Conservation (phyloP, 2,113 vertebrate genomes). For the Aegotheles bennettii region DNA sequence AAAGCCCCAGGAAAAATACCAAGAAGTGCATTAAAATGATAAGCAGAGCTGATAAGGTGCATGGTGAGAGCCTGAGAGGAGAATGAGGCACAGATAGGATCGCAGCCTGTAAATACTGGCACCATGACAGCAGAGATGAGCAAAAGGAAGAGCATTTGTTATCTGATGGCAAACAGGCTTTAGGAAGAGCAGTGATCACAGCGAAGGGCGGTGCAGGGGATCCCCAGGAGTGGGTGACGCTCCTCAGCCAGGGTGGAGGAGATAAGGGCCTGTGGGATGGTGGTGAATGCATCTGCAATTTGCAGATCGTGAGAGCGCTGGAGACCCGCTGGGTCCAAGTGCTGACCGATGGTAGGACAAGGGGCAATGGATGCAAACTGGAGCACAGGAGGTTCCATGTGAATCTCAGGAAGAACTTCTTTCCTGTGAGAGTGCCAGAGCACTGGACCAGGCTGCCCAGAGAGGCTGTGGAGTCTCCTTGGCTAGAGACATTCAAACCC, state of each 20-base stretch:
- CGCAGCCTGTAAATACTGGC: background rate
- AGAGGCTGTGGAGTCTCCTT: no score
- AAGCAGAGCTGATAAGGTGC: background rate
- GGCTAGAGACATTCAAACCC: no score
- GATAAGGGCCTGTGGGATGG: background rate
- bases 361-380: no score
- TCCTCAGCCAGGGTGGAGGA: fast-evolving
- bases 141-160: background rate
- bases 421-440: no score
- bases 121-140: background rate
- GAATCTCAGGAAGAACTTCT: no score
- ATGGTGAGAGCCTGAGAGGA: background rate
- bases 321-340: fast-evolving
- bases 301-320: fast-evolving
- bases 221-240: background rate
- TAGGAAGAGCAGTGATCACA: background rate
- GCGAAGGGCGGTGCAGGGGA: background rate
- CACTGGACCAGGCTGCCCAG: no score
- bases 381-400: no score
- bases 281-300: background rate
- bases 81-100: background rate
- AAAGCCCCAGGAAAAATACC: slow-evolving; percentile 20
- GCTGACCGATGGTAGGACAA: no score
- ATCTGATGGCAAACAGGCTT: slow-evolving; percentile 22
- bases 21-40: background rate